phyloP scores from a whole-genome alignment of 2,113 vertebrate species.

The Daphoenositta chrysoptera region DNA sequence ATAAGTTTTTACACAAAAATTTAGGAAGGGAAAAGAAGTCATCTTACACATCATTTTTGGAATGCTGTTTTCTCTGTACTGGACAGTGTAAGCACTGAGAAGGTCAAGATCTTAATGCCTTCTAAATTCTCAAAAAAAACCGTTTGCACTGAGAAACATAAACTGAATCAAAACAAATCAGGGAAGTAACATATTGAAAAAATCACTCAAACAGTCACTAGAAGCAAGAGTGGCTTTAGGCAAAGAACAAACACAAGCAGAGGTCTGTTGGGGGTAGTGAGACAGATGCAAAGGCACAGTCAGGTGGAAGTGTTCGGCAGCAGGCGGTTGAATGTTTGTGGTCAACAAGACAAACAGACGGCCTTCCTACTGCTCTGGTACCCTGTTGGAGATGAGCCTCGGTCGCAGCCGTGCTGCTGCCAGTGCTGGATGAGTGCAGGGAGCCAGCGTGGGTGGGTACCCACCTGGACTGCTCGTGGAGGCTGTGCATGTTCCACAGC shows the following conservation, averaged over 20 bases:
- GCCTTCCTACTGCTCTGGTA: not conserved
- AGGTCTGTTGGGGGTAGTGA: not conserved
- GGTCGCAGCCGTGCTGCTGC: not conserved
- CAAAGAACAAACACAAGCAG: not conserved
- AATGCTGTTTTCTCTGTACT: not conserved
- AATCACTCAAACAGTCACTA: not conserved
- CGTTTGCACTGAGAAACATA: not conserved
- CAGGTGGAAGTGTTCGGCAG: not conserved
- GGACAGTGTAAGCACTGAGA: not conserved
- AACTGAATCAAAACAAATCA: not conserved
- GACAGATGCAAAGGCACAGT: not conserved
- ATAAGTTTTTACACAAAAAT: not conserved
- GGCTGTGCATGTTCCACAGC: constrained; percentile 85
- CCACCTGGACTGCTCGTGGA: constrained; percentile 78
- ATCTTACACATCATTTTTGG: not conserved
- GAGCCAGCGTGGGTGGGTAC: not conserved
- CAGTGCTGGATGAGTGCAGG: not conserved
- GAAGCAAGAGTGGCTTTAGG: not conserved
- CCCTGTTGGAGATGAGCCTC: not conserved
- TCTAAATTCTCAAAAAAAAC: not conserved
- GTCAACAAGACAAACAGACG: not conserved
- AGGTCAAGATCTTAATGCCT: not conserved
- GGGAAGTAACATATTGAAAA: not conserved
- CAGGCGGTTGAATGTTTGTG: not conserved
- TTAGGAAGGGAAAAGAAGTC: not conserved